These are phyloP conservation scores for Caloenas nicobarica DNA, from an alignment of 2,113 vertebrate species.

Conservation along the genomic window DNA sequence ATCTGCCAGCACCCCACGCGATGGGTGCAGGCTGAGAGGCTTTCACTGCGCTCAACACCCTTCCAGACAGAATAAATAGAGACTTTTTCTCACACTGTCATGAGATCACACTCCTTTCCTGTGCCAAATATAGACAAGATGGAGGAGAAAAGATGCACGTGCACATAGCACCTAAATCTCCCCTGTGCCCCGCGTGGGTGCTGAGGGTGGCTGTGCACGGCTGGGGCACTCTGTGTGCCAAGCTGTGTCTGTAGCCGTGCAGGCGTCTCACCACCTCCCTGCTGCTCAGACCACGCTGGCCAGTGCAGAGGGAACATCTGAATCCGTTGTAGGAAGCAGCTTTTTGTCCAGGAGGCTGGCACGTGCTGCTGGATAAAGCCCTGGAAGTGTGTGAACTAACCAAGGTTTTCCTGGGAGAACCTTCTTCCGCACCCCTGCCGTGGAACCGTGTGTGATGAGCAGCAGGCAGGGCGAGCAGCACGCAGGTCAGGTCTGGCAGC, in stretches of 20 bases:
- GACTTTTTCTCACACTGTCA: slow-evolving; percentile 38
- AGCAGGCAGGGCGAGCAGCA: not conserved
- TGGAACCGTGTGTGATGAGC: not conserved
- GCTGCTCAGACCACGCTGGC: accelerated
- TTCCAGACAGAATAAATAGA: slow-evolving; percentile 48
- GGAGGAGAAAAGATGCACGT: not conserved
- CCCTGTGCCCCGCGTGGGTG: not conserved
- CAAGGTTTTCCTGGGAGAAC: not conserved
- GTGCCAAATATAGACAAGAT: not conserved
- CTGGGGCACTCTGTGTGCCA: accelerated
- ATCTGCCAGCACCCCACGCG: not conserved
- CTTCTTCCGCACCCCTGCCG: not conserved
- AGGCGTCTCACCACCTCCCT: not conserved
- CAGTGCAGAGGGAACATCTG: not conserved
- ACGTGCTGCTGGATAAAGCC: not conserved
- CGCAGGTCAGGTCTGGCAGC: not conserved
- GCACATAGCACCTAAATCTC: not conserved
- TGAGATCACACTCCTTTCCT: not conserved
- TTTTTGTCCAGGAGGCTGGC: not conserved
- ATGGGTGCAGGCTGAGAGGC: not conserved
- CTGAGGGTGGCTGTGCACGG: not conserved
- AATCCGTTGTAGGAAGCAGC: not conserved
- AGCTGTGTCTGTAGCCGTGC: not conserved
- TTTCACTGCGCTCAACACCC: not conserved
- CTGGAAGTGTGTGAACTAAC: not conserved